phyloP scores from a whole-genome alignment of 35 echinoderm and acorn worm species.

The Amphiura filiformis region DNA sequence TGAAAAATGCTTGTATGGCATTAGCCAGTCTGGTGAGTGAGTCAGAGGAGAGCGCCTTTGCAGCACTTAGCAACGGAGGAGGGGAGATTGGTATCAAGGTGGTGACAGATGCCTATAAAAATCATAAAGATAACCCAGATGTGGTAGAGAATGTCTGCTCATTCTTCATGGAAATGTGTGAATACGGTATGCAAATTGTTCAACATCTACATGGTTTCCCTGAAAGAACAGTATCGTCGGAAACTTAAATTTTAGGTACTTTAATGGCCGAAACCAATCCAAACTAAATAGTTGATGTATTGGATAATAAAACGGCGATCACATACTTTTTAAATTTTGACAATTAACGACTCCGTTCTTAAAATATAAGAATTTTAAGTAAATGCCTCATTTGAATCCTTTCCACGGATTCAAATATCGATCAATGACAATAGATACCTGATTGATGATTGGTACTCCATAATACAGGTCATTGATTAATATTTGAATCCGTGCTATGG shows the following conservation, averaged over 20 bases:
- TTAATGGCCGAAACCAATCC: neutral
- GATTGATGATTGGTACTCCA: too few relatives aligned
- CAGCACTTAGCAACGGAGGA: conserved; percentile 59
- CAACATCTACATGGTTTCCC: neutral
- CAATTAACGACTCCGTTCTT: too few relatives aligned
- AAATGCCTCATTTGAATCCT: too few relatives aligned
- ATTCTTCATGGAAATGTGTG: conserved; percentile 91
- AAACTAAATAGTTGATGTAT: neutral
- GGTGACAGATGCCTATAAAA: conserved; percentile 62
- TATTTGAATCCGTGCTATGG: too few relatives aligned
- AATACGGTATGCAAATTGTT: conserved; percentile 56
- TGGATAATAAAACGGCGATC: too few relatives aligned
- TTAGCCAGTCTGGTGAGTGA: conserved; percentile 77
- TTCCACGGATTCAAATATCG: too few relatives aligned
- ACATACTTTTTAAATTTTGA: too few relatives aligned
- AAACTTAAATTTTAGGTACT: neutral
- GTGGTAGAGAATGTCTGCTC: conserved; percentile 91
- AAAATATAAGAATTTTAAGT: too few relatives aligned
- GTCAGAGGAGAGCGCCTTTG: conserved; percentile 87
- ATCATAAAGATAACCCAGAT: conserved; percentile 91
- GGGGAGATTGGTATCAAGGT: conserved; percentile 62
- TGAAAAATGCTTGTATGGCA: conserved; percentile 99
- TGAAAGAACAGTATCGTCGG: too few relatives aligned
- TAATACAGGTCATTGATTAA: too few relatives aligned
- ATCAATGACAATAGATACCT: too few relatives aligned